Conservation (phyloP, 2,888 invertebrate species). For the Drosophila prolongata region DNA sequence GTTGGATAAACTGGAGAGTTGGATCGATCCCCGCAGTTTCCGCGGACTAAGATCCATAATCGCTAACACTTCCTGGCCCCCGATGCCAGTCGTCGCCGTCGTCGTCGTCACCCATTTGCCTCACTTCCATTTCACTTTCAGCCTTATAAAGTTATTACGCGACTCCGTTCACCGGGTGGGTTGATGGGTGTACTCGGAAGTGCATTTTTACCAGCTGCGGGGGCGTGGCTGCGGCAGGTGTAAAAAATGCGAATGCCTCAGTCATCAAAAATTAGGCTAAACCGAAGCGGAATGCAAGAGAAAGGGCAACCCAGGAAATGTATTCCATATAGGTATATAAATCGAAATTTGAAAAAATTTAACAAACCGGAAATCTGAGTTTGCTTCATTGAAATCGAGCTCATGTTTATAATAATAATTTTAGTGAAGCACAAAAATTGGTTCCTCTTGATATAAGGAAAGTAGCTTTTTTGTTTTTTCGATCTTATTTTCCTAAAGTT, state of each 20-base stretch:
- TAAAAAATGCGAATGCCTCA: conserved; percentile 61
- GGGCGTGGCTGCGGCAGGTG: conserved; percentile 60
- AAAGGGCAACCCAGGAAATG: conserved; percentile 6
- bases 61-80: conserved; percentile 22
- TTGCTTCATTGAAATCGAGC: too few relatives aligned
- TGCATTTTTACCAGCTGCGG: conserved; percentile 18
- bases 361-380: too few relatives aligned
- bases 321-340: neutral
- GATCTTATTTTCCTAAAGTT: too few relatives aligned
- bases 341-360: neutral
- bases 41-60: conserved; percentile 3
- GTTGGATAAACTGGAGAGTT: conserved; percentile 9
- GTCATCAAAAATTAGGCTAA: neutral
- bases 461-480: too few relatives aligned
- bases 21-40: neutral
- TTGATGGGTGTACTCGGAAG: conserved; percentile 71
- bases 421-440: too few relatives aligned
- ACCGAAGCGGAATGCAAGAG: neutral
- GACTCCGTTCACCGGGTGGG: neutral
- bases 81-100: conserved; percentile 33
- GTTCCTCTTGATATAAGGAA: too few relatives aligned
- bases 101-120: conserved; percentile 48
- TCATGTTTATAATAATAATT: too few relatives aligned
- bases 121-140: conserved; percentile 50
- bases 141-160: conserved; percentile 72